Evolutionary conservation across 2,888 invertebrate species (phyloP).

Genomic region (Zelleria hepariella): DNA sequence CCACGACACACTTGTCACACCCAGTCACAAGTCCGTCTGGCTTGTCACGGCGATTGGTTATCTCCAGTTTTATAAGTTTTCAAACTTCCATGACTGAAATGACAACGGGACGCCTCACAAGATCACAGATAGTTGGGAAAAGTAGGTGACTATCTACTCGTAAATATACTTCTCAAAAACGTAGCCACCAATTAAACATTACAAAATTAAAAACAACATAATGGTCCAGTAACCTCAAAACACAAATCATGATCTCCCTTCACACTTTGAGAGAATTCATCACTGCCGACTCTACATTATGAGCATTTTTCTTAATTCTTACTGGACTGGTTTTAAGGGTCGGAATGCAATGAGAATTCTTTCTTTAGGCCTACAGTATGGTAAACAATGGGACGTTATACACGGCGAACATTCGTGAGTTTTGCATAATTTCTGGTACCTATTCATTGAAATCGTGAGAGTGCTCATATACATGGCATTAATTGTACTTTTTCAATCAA

Average conservation of each 20-base stretch:
- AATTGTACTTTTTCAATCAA: neutral
- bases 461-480: neutral
- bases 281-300: neutral
- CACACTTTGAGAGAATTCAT: neutral
- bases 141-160: too few species aligned
- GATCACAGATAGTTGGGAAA: too few species aligned
- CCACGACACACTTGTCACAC: too few species aligned
- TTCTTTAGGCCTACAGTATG: neutral
- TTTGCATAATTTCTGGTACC: neutral
- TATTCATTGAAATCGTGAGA: neutral
- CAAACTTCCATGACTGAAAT: too few species aligned
- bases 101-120: too few species aligned
- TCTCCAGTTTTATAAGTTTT: too few species aligned
- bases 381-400: neutral
- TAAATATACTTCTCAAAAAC: neutral
- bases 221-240: neutral
- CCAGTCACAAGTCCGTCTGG: neutral
- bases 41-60: too few species aligned
- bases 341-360: neutral
- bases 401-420: neutral
- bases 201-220: neutral
- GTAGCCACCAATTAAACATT: neutral
- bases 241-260: neutral
- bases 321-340: neutral
- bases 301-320: neutral